Evolutionary conservation across 2,113 vertebrate species (phyloP).

Genomic region (Pterocles orientalis): DNA sequence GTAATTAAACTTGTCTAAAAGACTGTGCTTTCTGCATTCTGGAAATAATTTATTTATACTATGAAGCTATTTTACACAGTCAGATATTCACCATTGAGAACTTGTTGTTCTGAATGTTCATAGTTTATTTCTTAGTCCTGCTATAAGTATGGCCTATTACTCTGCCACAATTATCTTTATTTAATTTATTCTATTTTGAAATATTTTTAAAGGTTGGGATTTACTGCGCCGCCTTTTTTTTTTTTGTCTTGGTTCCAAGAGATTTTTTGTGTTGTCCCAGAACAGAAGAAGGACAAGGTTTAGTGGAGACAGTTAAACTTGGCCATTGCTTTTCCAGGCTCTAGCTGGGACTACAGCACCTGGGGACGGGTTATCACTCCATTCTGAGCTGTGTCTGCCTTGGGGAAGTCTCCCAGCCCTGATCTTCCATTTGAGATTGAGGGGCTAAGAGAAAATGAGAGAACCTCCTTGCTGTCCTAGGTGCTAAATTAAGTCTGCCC

Average conservation of each 20-base stretch:
- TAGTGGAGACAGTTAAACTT: background rate
- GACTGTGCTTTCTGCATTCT: background rate
- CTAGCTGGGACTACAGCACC: background rate
- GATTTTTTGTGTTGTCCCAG: background rate
- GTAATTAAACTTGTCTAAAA: background rate
- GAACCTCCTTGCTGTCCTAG: background rate
- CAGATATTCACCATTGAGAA: background rate
- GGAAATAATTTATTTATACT: background rate
- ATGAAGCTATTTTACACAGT: background rate
- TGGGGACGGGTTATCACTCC: background rate
- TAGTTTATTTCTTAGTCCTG: background rate
- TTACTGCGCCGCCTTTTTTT: background rate
- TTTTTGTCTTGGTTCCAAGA: background rate
- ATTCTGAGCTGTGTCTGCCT: background rate
- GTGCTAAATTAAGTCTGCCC: background rate
- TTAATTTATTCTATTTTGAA: background rate
- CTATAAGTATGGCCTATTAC: background rate
- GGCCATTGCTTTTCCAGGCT: background rate
- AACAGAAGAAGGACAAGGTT: background rate
- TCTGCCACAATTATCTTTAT: background rate
- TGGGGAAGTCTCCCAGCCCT: accelerated
- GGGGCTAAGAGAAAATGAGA: background rate
- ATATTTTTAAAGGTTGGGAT: background rate
- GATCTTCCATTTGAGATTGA: background rate
- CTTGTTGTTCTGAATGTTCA: background rate